A percentile compares a stretch with the other conserved stretches of the same genome.
These are phyloP conservation scores for Pelvicachromis taeniatus DNA, from an alignment of 2,113 vertebrate species.

Conservation along the genomic window DNA sequence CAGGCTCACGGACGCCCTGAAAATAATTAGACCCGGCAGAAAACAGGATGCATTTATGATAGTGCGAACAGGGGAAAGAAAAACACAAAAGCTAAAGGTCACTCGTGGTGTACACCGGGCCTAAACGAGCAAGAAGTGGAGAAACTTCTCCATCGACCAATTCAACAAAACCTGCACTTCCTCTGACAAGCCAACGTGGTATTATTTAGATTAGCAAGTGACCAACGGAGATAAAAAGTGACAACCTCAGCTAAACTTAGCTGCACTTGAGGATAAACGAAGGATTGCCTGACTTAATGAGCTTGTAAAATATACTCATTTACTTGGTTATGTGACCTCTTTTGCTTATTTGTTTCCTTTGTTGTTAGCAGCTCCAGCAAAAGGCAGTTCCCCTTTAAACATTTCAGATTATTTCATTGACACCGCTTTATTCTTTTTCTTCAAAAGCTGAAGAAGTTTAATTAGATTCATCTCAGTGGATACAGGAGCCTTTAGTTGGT, in stretches of 20 bases:
- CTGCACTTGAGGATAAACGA: rapidly evolving
- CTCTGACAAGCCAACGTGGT: neutral
- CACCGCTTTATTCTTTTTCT: neutral
- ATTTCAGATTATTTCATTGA: neutral
- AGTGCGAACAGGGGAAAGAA: neutral
- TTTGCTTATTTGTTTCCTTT: neutral
- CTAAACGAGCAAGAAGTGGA: neutral
- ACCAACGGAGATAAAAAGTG: neutral
- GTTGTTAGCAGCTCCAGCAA: neutral
- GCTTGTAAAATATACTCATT: neutral
- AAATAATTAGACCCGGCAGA: neutral
- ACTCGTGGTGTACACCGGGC: neutral
- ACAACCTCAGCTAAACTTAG: neutral
- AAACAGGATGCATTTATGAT: neutral
- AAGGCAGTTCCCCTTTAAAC: rapidly evolving
- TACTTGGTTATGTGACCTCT: neutral
- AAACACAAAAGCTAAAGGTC: rapidly evolving
- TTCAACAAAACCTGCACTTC: neutral
- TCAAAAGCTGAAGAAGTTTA: neutral
- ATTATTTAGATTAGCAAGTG: neutral
- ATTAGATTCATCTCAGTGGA: neutral
- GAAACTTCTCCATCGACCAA: neutral
- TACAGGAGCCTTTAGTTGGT: neutral
- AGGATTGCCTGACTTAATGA: too few relatives aligned
- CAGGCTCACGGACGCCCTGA: neutral